Conservation (phyloP, 2,797 vertebrate genomes). For the Eulemur mongoz region DNA sequence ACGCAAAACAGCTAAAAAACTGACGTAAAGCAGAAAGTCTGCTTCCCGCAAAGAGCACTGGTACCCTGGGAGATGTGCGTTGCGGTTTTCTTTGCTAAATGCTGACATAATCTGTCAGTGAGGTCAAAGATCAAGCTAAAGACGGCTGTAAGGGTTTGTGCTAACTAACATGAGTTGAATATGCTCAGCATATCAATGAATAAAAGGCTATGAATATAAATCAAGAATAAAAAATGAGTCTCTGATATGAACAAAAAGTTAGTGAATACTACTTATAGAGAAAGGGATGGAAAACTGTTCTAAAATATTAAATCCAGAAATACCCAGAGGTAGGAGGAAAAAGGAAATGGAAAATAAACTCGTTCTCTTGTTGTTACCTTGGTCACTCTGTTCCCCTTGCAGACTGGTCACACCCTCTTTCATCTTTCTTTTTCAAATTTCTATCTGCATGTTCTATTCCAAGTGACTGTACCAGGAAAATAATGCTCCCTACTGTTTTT, state of each 20-base stretch:
- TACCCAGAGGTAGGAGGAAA: neutral
- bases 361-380: neutral
- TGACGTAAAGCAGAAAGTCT: neutral
- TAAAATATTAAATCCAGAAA: constrained; percentile 4
- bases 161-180: neutral
- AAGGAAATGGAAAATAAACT: neutral
- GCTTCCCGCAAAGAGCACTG: neutral
- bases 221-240: neutral
- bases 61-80: neutral
- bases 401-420: neutral
- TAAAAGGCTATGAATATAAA: neutral
- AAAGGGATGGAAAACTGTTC: neutral
- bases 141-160: neutral
- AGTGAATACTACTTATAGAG: neutral
- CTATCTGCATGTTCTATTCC: neutral
- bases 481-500: neutral
- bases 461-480: neutral
- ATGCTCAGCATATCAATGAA: neutral
- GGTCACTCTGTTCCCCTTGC: neutral
- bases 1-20: neutral
- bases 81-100: neutral
- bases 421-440: neutral
- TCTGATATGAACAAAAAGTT: neutral
- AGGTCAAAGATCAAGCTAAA: neutral
- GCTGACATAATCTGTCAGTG: neutral